These are phyloP conservation scores for Drosophila monieri DNA, from an alignment of 2,888 invertebrate species.

Conservation along the genomic window DNA sequence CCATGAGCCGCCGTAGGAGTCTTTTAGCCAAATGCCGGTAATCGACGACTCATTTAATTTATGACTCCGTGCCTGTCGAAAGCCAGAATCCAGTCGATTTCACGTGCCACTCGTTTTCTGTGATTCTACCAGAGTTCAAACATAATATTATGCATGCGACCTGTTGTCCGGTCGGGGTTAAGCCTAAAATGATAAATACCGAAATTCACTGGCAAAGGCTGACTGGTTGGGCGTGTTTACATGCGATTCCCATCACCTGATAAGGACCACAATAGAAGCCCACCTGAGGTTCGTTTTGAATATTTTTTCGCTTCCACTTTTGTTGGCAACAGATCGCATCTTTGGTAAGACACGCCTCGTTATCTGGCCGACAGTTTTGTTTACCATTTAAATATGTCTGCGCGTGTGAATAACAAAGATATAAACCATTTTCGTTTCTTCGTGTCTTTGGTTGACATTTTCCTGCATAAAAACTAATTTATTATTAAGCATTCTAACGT, in stretches of 20 bases:
- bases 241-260: conserved; percentile 36
- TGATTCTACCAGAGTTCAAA: conserved; percentile 32
- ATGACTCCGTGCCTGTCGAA: conserved; percentile 54
- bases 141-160: conserved; percentile 49
- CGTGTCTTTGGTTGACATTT: conserved; percentile 30
- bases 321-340: conserved; percentile 21
- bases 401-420: conserved; percentile 55
- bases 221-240: conserved; percentile 24
- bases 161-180: conserved; percentile 46
- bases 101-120: conserved; percentile 39
- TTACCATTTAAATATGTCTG: conserved; percentile 66
- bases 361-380: conserved; percentile 51
- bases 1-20: conserved; percentile 53
- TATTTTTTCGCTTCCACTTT: conserved; percentile 8
- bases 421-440: conserved; percentile 22
- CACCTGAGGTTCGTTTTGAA: conserved; percentile 18
- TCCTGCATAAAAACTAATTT: conserved; percentile 11
- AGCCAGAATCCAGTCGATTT: conserved; percentile 45
- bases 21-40: conserved; percentile 63
- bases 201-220: background rate
- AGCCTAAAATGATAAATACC: conserved; percentile 3
- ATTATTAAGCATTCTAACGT: background rate
- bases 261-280: conserved; percentile 32
- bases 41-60: conserved; percentile 58
- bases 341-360: conserved; percentile 59